phyloP scores from a whole-genome alignment of 2,113 vertebrate species.

The Australoheros scitulus region DNA sequence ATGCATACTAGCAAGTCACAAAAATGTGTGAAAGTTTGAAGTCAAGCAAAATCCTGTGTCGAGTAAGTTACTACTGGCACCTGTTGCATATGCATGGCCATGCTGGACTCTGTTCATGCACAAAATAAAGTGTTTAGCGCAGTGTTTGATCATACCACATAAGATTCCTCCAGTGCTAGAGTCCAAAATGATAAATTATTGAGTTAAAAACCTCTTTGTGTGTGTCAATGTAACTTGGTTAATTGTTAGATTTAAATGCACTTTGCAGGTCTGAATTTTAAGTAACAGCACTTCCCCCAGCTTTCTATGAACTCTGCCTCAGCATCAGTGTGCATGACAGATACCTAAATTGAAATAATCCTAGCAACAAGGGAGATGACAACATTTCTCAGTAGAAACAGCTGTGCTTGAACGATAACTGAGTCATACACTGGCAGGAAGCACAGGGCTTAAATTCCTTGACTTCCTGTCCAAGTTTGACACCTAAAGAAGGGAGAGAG shows the following conservation, averaged over 20 bases:
- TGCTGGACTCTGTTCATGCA: neutral
- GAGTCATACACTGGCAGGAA: slow-evolving; percentile 42
- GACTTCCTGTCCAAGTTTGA: slow-evolving; percentile 71
- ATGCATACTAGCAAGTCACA: neutral
- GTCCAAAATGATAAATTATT: neutral
- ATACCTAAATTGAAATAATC: slow-evolving; percentile 61
- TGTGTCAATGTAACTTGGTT: neutral
- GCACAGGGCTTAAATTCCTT: slow-evolving; percentile 56
- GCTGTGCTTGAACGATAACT: slow-evolving; percentile 67
- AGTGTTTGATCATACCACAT: neutral
- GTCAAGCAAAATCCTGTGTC: neutral
- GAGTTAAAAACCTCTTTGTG: neutral
- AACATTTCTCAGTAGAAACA: slow-evolving; percentile 52
- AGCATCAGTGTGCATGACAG: slow-evolving; percentile 46
- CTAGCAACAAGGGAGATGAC: slow-evolving; percentile 51
- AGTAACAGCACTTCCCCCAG: slow-evolving; percentile 5
- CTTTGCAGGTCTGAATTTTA: slow-evolving; percentile 33
- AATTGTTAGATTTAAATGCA: slow-evolving; percentile 2
- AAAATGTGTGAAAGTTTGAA: neutral
- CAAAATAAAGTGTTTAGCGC: neutral
- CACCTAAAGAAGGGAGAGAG: slow-evolving; percentile 47
- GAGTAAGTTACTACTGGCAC: neutral
- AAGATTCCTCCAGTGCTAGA: neutral
- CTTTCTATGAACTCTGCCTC: slow-evolving; percentile 26
- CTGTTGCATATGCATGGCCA: neutral